A percentile compares a stretch with the other conserved stretches of the same genome.
Conservation (phyloP, 1,140 invertebrate genomes). For the Homarus americanus region DNA sequence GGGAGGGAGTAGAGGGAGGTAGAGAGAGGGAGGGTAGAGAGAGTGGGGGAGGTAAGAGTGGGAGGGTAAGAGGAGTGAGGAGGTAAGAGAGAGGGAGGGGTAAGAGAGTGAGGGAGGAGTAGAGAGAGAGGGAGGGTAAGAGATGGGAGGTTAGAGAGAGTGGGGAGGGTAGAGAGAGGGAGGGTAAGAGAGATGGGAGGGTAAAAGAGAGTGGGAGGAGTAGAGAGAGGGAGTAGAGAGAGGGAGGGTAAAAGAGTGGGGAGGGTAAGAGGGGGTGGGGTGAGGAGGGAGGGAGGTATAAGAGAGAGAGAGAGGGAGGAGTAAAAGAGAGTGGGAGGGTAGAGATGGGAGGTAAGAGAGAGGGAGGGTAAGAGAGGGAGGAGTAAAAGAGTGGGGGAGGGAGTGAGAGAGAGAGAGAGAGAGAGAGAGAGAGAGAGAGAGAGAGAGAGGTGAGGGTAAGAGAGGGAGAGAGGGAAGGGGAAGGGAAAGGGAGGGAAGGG, state of each 20-base stretch:
- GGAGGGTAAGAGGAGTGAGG: too few species aligned
- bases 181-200: not conserved
- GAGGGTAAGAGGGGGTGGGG: too few species aligned
- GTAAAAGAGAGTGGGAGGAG: not conserved
- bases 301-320: not conserved
- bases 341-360: not conserved
- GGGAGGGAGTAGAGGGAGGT: too few species aligned
- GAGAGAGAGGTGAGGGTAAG: not conserved
- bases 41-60: too few species aligned
- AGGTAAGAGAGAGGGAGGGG: too few species aligned
- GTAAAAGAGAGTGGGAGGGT: not conserved
- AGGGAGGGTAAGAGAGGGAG: not conserved
- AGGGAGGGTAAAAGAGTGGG: not conserved
- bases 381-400: not conserved
- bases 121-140: not conserved
- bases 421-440: not conserved
- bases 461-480: not conserved
- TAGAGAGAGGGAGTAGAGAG: not conserved
- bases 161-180: too few species aligned
- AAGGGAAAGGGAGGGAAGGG: too few species aligned
- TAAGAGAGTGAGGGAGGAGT: not conserved
- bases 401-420: not conserved
- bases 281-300: too few species aligned
- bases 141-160: not conserved
- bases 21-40: too few species aligned